Base-by-base conservation (phyloP, 2,888 invertebrate genomes). In the Crepidodera aurea region DNA sequence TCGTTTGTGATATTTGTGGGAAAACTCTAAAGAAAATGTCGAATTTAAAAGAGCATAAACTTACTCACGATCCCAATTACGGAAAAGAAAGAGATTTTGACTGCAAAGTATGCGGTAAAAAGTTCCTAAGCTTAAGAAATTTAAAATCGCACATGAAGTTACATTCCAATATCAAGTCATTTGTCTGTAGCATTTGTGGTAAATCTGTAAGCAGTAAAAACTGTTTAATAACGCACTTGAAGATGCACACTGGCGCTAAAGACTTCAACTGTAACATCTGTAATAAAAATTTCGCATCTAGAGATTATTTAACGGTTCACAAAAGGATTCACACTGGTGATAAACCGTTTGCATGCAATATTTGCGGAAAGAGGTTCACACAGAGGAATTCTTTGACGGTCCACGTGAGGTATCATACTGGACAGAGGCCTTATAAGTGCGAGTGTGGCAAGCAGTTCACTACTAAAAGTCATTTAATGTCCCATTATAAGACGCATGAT, bases 321-420 rank as follows among this genome's bases (percentile, higher is more conserved):
- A 83, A 83, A 77, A 83, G 86, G 0, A 83, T 81, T 0, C 87
- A 87, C 60, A 83, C 83, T 1, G 84, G 85, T 1, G 78, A 84
- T 0, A 80, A 86, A 53, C 86, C 86, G 1, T 86, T 82, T 46
- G 81, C 83, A 34, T 87, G 87, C 65, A 82, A 83, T 3, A 79
- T 82, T 61, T 87, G 87, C 63, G 84, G 84, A 29, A 87, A 86
- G 69, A 76, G 83, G 1, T 87, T 87, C 69, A 85, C 85, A 40
- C 84, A 87, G 64, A 83, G 84, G 67, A 84, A 83, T 57, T 84
- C 85, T 0, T 69, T 87, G 32, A 84, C 84, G 1, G 81, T 84
- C 1, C 86, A 87, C 70, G 79, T 81, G 32, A 76, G 86, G 34
- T 85, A 84, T 62, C 86, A 86, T 58, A 85, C 85, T 0, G 85